A percentile compares a stretch with the other conserved stretches of the same genome.
These are phyloP conservation scores for Artemia franciscana DNA, from an alignment of 1,140 invertebrate genomes.

Conservation along the genomic window DNA sequence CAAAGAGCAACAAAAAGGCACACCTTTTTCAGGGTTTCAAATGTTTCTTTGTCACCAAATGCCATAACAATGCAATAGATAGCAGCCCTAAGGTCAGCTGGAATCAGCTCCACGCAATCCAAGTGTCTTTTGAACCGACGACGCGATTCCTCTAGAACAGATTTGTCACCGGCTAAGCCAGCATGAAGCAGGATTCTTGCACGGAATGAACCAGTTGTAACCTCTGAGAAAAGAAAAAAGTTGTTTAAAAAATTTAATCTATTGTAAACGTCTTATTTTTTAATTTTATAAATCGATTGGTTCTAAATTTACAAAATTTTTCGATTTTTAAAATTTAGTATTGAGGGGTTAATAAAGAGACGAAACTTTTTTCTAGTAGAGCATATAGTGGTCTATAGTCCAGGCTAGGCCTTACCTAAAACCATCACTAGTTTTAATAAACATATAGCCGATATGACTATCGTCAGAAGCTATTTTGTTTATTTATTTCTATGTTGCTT, in stretches of 20 bases:
- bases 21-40: background rate
- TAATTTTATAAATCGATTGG: background rate
- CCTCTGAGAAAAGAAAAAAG: background rate
- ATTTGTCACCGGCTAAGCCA: background rate
- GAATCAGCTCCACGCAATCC: background rate
- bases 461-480: too few relatives aligned
- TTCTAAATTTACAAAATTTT: background rate
- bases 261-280: background rate
- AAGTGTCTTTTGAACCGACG: constrained; percentile 1
- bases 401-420: too few relatives aligned
- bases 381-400: too few relatives aligned
- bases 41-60: background rate
- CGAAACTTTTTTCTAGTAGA: too few relatives aligned
- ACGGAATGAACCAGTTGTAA: background rate
- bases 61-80: constrained; percentile 2
- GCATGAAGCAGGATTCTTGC: background rate
- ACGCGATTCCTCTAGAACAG: constrained; percentile 1
- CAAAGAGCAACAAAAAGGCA: too few relatives aligned
- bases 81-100: constrained; percentile 2
- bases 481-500: too few relatives aligned
- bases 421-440: too few relatives aligned
- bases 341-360: too few relatives aligned
- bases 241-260: background rate
- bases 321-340: background rate
- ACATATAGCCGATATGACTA: too few relatives aligned